Conservation (phyloP, 2,888 invertebrate species). For the Drosophila nr. medialis region DNA sequence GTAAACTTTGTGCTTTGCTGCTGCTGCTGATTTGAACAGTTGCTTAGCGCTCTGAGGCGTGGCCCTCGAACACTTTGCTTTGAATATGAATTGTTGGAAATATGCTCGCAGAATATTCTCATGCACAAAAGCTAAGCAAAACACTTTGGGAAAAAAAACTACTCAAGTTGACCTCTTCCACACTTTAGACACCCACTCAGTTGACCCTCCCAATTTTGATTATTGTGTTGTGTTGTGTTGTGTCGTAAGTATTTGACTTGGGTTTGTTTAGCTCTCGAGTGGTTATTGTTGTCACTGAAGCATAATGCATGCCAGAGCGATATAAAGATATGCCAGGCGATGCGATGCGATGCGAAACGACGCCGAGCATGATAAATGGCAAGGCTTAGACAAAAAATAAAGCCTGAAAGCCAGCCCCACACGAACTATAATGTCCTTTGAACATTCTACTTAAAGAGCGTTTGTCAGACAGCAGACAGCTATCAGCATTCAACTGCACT, state of each 20-base stretch:
- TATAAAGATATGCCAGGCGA: conserved; percentile 42
- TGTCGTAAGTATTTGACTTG: conserved; percentile 46
- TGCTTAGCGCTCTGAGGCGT: conserved; percentile 43
- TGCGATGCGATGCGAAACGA: conserved; percentile 22
- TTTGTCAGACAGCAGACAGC: conserved; percentile 48
- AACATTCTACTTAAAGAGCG: conserved; percentile 43
- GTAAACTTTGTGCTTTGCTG: conserved; percentile 11
- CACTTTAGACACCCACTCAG: neutral
- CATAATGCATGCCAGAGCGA: conserved; percentile 56
- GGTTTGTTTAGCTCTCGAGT: conserved; percentile 60
- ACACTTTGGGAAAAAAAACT: conserved; percentile 34
- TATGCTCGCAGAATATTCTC: conserved; percentile 16
- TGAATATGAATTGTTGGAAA: conserved; percentile 33
- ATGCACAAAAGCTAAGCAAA: conserved; percentile 15
- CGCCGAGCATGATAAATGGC: conserved; percentile 64
- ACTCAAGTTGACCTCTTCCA: conserved; percentile 41
- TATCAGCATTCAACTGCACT: conserved; percentile 56
- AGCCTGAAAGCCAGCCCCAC: conserved; percentile 40
- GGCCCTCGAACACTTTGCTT: conserved; percentile 32
- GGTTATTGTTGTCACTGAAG: conserved; percentile 74
- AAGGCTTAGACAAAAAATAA: conserved; percentile 50
- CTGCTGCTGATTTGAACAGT: conserved; percentile 34
- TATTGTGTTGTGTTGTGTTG: conserved; percentile 20
- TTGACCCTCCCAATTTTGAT: conserved; percentile 24
- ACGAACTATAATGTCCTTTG: conserved; percentile 32